These are phyloP conservation scores for Mactra quadrangularis DNA, from an alignment of 1,140 invertebrate species.

Conservation along the genomic window DNA sequence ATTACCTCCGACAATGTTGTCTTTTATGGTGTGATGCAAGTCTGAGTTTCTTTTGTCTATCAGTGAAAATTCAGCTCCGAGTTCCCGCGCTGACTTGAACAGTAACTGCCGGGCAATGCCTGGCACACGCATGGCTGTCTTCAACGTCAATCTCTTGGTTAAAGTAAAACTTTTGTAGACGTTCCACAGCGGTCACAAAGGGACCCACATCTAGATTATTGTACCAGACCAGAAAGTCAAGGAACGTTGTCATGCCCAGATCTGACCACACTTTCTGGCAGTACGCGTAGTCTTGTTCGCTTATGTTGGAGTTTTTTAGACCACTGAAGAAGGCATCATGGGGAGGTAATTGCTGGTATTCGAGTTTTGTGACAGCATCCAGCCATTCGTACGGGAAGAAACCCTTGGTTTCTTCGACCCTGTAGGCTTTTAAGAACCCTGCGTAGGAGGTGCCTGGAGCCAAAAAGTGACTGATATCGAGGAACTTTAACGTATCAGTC, in stretches of 20 bases:
- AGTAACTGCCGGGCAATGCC: conserved; percentile 62
- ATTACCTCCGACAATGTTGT: conserved; percentile 37
- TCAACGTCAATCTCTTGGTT: conserved; percentile 58
- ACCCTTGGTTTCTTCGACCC: conserved; percentile 60
- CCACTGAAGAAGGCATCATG: conserved; percentile 40
- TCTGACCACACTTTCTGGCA: conserved; percentile 52
- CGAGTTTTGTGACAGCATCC: conserved; percentile 35
- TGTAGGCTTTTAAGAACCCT: conserved; percentile 63
- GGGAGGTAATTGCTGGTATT: conserved; percentile 30
- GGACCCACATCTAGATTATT: conserved; percentile 55
- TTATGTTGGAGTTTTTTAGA: conserved; percentile 37
- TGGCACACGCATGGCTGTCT: conserved; percentile 59
- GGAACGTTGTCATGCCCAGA: conserved; percentile 35
- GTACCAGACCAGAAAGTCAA: conserved; percentile 61
- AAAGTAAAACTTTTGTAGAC: conserved; percentile 57
- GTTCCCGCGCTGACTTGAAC: conserved; percentile 31
- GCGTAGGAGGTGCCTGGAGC: conserved; percentile 62
- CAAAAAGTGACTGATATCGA: conserved; percentile 63
- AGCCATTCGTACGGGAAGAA: conserved; percentile 67
- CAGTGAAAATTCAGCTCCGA: conserved; percentile 36
- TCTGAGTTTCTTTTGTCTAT: conserved; percentile 59
- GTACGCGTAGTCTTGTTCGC: conserved; percentile 47
- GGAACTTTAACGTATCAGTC: conserved; percentile 58
- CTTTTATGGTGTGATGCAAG: conserved; percentile 58
- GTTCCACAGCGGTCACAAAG: conserved; percentile 65